phyloP scores from a whole-genome alignment of 2,888 invertebrate species.

The Glyphotaelius pellucidus region DNA sequence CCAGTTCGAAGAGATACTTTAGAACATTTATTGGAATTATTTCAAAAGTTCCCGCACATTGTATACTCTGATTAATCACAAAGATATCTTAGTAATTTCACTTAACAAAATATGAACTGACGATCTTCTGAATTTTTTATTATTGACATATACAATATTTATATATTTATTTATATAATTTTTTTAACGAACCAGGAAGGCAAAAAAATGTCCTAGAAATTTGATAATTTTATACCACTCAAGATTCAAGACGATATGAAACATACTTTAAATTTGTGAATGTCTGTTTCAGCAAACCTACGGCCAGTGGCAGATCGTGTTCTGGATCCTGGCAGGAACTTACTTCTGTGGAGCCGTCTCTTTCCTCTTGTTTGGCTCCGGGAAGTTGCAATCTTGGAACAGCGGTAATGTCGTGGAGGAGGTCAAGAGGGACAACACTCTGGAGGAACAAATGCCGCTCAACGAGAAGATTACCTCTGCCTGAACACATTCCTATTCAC shows the following conservation, averaged over 20 bases:
- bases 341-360: constrained; percentile 82
- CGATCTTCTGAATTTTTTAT: no score
- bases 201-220: neutral
- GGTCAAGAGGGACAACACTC: constrained; percentile 58
- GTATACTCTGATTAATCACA: no score
- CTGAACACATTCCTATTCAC: constrained; percentile 56
- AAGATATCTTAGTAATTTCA: no score
- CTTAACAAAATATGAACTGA: no score
- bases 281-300: constrained; percentile 81
- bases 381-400: constrained; percentile 79
- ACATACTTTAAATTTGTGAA: neutral
- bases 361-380: constrained; percentile 82
- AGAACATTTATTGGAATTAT: no score
- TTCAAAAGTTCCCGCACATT: no score
- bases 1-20: no score
- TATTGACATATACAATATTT: no score
- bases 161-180: no score
- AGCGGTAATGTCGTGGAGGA: constrained; percentile 64
- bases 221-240: neutral
- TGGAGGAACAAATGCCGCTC: constrained; percentile 72
- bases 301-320: constrained; percentile 88
- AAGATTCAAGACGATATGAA: neutral
- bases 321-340: constrained; percentile 86
- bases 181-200: neutral
- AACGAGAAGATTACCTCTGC: constrained; percentile 69